Evolutionary conservation across 1,140 invertebrate genomes (phyloP).

Genomic region (Drosophila tropicalis): DNA sequence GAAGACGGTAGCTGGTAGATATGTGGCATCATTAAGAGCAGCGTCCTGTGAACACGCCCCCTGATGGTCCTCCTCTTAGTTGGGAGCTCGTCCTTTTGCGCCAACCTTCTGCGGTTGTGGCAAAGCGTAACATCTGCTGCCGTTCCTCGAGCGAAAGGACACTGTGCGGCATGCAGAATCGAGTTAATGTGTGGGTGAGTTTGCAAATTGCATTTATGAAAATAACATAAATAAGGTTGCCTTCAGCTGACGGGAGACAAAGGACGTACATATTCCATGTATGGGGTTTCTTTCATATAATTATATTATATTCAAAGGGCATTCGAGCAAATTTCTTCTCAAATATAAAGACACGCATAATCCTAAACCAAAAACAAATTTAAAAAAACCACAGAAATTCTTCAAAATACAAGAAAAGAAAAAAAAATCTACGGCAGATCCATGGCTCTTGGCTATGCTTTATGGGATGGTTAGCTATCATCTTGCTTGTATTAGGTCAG

Average conservation of each 20-base stretch:
- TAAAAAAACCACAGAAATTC: too few relatives aligned
- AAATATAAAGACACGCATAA: not conserved
- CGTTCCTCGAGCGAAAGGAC: constrained; percentile 15
- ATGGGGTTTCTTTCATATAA: not conserved
- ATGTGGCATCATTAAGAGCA: constrained; percentile 48
- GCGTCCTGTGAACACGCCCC: constrained; percentile 9
- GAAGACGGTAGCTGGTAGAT: not conserved
- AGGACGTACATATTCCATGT: not conserved
- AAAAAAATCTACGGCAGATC: too few relatives aligned
- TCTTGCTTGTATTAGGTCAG: too few relatives aligned
- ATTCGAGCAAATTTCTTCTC: not conserved
- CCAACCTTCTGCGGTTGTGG: constrained; percentile 55
- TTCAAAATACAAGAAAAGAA: too few relatives aligned
- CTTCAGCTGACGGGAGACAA: constrained; percentile 2
- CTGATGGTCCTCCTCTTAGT: not conserved
- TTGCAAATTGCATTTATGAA: constrained; percentile 40
- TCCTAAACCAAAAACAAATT: not conserved
- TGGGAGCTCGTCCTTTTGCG: not conserved
- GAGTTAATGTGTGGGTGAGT: constrained; percentile 11
- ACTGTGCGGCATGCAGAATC: not conserved
- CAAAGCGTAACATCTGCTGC: constrained; percentile 37
- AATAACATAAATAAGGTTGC: constrained; percentile 8
- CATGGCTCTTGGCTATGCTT: too few relatives aligned
- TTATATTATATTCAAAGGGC: not conserved
- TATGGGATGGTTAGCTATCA: too few relatives aligned